phyloP scores from a whole-genome alignment of 2,113 vertebrate genomes.

The Tragelaphus strepsiceros region DNA sequence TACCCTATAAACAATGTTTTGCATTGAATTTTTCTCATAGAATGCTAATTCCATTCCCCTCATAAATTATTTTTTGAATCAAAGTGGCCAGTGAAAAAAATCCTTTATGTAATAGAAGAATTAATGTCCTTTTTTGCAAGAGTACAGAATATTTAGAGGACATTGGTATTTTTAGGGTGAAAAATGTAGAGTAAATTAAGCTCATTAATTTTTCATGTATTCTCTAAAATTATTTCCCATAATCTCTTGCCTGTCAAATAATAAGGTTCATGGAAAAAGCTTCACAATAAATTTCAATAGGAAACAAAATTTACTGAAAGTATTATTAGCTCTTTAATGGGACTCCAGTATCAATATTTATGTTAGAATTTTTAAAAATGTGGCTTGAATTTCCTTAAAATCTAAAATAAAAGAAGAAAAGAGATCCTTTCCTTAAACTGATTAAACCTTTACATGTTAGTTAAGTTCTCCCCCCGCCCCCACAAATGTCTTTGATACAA shows the following conservation, averaged over 20 bases:
- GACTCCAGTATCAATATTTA: neutral
- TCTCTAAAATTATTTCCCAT: conserved; percentile 41
- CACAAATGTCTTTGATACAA: neutral
- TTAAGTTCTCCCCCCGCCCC: rapidly evolving
- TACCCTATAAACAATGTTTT: neutral
- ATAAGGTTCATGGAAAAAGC: neutral
- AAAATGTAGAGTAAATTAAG: conserved; percentile 41
- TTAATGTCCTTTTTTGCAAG: neutral
- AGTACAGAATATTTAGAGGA: conserved; percentile 29
- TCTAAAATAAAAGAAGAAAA: neutral
- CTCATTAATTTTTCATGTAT: conserved; percentile 37
- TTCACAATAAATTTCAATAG: conserved; percentile 21
- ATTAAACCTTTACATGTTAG: neutral
- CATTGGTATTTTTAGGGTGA: conserved; percentile 35
- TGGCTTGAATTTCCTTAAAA: conserved; percentile 9
- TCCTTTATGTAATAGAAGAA: neutral
- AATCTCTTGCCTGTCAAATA: conserved; percentile 48
- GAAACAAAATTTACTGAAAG: conserved; percentile 39
- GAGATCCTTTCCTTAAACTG: neutral
- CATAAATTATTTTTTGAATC: conserved; percentile 37
- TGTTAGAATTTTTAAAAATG: neutral
- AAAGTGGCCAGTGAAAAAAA: neutral
- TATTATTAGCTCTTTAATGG: conserved; percentile 37
- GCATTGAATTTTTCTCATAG: neutral
- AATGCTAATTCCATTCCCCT: neutral